A percentile compares a stretch with the other conserved stretches of the same genome.
Conservation (phyloP, 64 coral and sea anemone species). For the Montipora capricornis region DNA sequence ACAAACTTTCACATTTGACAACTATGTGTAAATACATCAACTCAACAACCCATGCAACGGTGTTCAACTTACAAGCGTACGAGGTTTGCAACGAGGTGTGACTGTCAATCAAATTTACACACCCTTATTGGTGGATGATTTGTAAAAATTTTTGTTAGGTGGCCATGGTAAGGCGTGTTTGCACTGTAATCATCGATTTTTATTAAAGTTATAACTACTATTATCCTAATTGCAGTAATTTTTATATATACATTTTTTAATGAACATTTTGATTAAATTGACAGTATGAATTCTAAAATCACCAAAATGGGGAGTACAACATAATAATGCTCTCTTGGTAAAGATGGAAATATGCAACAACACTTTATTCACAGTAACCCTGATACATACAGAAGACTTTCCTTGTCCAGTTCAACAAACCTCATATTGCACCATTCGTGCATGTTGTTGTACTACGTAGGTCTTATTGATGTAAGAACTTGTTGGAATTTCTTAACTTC, state of each 20-base stretch:
- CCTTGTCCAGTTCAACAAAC: not conserved
- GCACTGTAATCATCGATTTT: too few relatives aligned
- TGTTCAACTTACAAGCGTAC: too few relatives aligned
- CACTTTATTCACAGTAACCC: too few relatives aligned
- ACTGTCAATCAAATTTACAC: not conserved
- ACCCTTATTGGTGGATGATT: too few relatives aligned
- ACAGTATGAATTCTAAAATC: not conserved
- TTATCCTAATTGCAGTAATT: too few relatives aligned
- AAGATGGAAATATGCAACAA: not conserved
- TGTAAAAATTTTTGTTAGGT: too few relatives aligned
- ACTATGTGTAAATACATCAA: too few relatives aligned
- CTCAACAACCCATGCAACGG: too few relatives aligned
- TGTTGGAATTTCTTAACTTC: not conserved
- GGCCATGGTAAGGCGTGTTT: too few relatives aligned
- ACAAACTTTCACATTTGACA: too few relatives aligned
- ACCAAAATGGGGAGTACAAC: not conserved
- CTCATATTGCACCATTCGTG: not conserved
- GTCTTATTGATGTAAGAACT: too few relatives aligned
- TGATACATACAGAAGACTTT: not conserved
- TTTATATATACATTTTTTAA: not conserved
- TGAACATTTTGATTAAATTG: not conserved
- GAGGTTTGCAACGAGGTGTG: not conserved
- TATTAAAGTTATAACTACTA: too few relatives aligned
- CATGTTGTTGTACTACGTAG: not conserved
- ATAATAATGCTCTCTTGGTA: not conserved